A percentile compares a stretch with the other conserved stretches of the same genome.
These are phyloP conservation scores for Rhagoletis pomonella DNA, from an alignment of 1,140 invertebrate genomes.

Conservation along the genomic window DNA sequence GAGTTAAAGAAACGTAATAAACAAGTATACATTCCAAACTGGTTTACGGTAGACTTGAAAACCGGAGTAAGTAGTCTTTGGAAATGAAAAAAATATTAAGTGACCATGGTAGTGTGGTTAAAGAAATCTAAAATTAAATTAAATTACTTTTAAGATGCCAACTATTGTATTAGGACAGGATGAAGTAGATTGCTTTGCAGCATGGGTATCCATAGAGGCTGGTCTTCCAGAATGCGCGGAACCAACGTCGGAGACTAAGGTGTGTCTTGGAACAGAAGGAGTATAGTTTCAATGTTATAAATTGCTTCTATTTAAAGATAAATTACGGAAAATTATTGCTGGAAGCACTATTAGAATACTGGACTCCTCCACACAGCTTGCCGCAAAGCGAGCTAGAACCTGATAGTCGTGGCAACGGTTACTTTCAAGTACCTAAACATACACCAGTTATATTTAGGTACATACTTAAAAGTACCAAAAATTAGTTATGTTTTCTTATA, in stretches of 20 bases:
- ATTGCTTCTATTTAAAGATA: slow-evolving; percentile 77
- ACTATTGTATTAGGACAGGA: slow-evolving; percentile 98
- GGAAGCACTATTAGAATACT: slow-evolving; percentile 96
- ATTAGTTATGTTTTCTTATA: background rate
- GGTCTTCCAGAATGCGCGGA: slow-evolving; percentile 81
- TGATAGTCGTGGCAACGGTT: slow-evolving; percentile 84
- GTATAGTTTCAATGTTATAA: background rate
- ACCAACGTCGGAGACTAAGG: slow-evolving; percentile 87
- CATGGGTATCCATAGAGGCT: slow-evolving; percentile 98
- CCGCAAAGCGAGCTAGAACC: slow-evolving; percentile 80
- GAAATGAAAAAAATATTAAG: too few relatives aligned
- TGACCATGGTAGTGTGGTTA: too few relatives aligned
- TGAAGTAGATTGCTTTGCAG: slow-evolving; percentile 97
- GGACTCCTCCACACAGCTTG: slow-evolving; percentile 83
- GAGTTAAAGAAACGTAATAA: slow-evolving; percentile 95
- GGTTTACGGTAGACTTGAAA: slow-evolving; percentile 99
- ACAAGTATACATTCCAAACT: slow-evolving; percentile 97
- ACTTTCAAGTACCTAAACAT: slow-evolving; percentile 94
- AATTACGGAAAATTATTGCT: slow-evolving; percentile 97
- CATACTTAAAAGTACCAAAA: slow-evolving; percentile 54
- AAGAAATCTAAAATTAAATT: too few relatives aligned
- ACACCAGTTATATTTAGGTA: slow-evolving; percentile 98
- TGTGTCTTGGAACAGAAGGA: slow-evolving; percentile 54
- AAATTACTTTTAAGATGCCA: too few relatives aligned
- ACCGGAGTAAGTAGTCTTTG: slow-evolving; percentile 92